phyloP scores from a whole-genome alignment of 2,797 vertebrate species.

The Malurus leucopterus region DNA sequence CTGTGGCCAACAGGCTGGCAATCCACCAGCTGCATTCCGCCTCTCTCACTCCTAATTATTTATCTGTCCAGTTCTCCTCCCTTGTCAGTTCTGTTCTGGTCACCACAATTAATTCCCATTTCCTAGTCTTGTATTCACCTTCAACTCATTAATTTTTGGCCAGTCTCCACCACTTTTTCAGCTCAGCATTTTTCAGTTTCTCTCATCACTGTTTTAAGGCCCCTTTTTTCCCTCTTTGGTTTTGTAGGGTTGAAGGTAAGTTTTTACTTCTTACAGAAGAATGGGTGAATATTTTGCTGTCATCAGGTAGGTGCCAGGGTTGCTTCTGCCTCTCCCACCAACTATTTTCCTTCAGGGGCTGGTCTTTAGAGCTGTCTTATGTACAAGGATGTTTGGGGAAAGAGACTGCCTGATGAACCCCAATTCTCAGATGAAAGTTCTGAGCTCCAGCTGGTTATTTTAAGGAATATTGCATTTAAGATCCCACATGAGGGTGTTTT shows the following conservation, averaged over 20 bases:
- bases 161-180: not conserved
- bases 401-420: not conserved
- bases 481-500: not conserved
- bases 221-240: not conserved
- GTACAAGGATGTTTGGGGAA: not conserved
- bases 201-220: not conserved
- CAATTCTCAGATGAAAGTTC: not conserved
- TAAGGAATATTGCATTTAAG: not conserved
- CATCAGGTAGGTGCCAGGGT: not conserved
- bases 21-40: not conserved
- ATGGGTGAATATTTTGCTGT: not conserved
- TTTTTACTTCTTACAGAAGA: not conserved
- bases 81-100: not conserved
- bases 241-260: not conserved
- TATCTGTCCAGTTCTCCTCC: not conserved
- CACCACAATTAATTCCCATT: not conserved
- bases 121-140: not conserved
- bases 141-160: constrained; percentile 8
- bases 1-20: not conserved
- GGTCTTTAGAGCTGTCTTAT: not conserved
- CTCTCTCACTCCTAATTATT: not conserved
- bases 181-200: not conserved
- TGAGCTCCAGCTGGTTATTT: not conserved
- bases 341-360: not conserved
- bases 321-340: not conserved